phyloP scores from a whole-genome alignment of 1,140 invertebrate genomes.

The Euglossa dilemma region DNA sequence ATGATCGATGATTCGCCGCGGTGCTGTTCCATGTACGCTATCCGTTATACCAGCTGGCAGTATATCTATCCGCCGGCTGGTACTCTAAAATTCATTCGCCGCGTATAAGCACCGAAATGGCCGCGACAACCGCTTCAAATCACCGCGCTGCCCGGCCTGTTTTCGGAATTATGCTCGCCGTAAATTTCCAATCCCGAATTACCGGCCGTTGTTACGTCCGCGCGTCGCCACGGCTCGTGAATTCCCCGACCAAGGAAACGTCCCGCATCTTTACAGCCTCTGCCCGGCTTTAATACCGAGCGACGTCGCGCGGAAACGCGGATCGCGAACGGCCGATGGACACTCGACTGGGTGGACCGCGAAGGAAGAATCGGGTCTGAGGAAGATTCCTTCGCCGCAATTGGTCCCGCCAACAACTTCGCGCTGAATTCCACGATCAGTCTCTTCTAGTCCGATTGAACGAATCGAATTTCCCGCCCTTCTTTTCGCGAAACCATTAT shows the following conservation, averaged over 20 bases:
- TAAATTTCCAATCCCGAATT: constrained; percentile 17
- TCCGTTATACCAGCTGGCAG: constrained; percentile 61
- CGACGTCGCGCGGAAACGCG: neutral
- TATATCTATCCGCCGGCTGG: constrained; percentile 36
- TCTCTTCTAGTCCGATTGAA: no score
- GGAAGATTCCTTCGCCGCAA: no score
- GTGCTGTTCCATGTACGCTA: constrained; percentile 51
- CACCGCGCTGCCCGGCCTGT: neutral
- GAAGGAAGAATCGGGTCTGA: no score
- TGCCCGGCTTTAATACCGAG: neutral
- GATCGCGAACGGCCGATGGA: no score
- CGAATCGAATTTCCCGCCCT: no score
- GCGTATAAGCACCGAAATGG: constrained; percentile 37
- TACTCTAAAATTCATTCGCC: constrained; percentile 44
- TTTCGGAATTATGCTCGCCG: constrained; percentile 4
- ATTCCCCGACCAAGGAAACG: neutral
- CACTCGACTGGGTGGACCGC: neutral
- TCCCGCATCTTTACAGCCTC: neutral
- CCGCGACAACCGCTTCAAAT: constrained; percentile 33
- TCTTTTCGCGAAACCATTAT: neutral
- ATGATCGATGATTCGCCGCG: constrained; percentile 77
- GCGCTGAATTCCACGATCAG: no score
- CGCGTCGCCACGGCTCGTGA: neutral
- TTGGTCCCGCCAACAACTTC: no score
- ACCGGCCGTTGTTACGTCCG: neutral